Evolutionary conservation across 1,140 invertebrate genomes (phyloP), one percentile per base, ranked within the genome.

Genomic region (Philopotamus ludificatus): DNA sequence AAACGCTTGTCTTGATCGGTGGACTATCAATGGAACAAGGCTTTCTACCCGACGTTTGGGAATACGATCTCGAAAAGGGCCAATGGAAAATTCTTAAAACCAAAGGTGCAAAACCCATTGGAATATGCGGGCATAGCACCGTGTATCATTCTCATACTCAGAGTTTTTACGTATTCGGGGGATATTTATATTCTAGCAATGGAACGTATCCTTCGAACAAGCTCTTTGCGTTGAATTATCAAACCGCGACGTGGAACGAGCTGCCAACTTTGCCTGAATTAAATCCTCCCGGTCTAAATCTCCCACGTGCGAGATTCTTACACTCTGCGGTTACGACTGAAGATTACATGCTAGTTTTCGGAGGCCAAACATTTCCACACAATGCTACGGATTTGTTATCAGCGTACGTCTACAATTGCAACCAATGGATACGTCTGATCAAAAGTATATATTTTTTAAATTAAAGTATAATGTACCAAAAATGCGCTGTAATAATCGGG

Each of bases 151-250:
- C 81, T 0, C 83, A 83, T 22, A 90, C 89, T 0, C 86, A 93
- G 65, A 92, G 90, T 68, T 84, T 98, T 42, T 98, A 95, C 73
- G 80, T 97, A 0, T 97, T 92, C 78, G 95, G 95, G 23, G 95
- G 95, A 12, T 90, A 92, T 72, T 76, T 87, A 1, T 92, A 89
- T 72, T 82, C 84, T 8, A 81, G 87, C n/a, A 88, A 90, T 70
- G 82, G 84, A 59, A 88, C 89, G 4, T 81, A 82, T 39, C 78
- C 90, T 16, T 90, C 89, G 0, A 88, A 89, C 70, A 87, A 88
- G 71, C 76, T 94, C 0, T 94, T 89, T 72, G 86, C 88, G 0
- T 79, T 94, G 12, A 87, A 93, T 75, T 89, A 92, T 73, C 84
- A 86, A 25, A 87, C 85, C 2, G 83, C 85, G 49, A 84, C 79